Conservation (phyloP, 1,140 invertebrate species). For the Pogonus chalceus region DNA sequence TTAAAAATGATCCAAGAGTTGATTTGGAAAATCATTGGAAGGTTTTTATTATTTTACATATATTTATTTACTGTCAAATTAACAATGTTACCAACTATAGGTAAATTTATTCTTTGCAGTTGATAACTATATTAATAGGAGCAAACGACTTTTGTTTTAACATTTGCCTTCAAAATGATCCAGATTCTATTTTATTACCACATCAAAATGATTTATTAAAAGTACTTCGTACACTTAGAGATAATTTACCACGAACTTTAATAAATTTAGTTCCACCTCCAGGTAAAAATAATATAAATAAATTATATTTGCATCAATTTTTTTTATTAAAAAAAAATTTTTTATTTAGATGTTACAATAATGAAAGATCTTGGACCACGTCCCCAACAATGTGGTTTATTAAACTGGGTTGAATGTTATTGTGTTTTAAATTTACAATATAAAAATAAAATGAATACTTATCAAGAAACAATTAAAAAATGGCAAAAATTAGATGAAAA, state of each 20-base stretch:
- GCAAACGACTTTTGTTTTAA: slow-evolving; percentile 57
- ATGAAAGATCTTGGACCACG: slow-evolving; percentile 24
- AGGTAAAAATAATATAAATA: slow-evolving; percentile 28
- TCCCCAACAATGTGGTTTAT: slow-evolving; percentile 12
- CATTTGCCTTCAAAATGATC: slow-evolving; percentile 41
- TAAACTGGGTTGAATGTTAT: not conserved
- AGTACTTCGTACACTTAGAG: slow-evolving; percentile 42
- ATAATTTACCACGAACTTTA: slow-evolving; percentile 50
- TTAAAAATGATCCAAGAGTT: slow-evolving; percentile 46
- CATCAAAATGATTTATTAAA: slow-evolving; percentile 42
- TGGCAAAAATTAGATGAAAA: slow-evolving; percentile 34
- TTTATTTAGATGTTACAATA: slow-evolving; percentile 25
- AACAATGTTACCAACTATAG: not conserved
- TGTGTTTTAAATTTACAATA: slow-evolving; percentile 22
- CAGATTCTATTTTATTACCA: slow-evolving; percentile 30
- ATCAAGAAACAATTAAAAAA: slow-evolving; percentile 29
- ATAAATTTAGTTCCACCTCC: slow-evolving; percentile 46
- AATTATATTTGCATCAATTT: slow-evolving; percentile 11
- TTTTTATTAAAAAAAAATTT: slow-evolving; percentile 16
- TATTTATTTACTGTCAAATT: not conserved
- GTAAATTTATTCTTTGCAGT: slow-evolving; percentile 16
- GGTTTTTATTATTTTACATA: slow-evolving; percentile 29
- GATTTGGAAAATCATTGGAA: slow-evolving; percentile 59
- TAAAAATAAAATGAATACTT: slow-evolving; percentile 17
- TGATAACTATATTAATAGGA: slow-evolving; percentile 24